Percentiles rank a stretch among this genome's conserved stretches.
Evolutionary conservation across 2,113 vertebrate species (phyloP).

Genomic region (Ophthalmolycus amberensis): DNA sequence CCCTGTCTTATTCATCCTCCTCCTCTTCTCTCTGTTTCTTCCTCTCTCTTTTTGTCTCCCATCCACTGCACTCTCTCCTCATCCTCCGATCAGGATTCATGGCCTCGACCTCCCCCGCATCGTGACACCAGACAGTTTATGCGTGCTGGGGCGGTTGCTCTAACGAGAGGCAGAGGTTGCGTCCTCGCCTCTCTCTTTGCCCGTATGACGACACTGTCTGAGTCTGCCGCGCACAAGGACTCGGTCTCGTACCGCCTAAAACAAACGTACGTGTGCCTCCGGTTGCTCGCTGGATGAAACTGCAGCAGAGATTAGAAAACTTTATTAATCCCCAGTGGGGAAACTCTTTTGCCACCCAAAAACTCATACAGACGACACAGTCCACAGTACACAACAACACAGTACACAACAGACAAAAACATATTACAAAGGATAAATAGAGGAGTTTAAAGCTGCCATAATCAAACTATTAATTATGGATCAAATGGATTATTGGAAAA

Average conservation of each 20-base stretch:
- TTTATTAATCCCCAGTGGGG: too few relatives aligned
- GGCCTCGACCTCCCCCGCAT: neutral
- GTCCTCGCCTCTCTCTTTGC: slow-evolving; percentile 10
- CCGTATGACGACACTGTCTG: slow-evolving; percentile 14
- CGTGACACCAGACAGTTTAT: slow-evolving; percentile 42
- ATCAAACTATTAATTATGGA: neutral
- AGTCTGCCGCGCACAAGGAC: slow-evolving; percentile 36
- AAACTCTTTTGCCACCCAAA: too few relatives aligned
- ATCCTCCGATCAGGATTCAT: slow-evolving; percentile 18
- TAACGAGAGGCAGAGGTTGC: neutral
- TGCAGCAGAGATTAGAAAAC: neutral
- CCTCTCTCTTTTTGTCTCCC: neutral
- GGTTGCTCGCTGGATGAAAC: neutral
- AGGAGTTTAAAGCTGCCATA: neutral
- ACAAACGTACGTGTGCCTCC: slow-evolving; percentile 1
- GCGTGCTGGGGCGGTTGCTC: slow-evolving; percentile 2
- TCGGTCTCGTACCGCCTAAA: neutral
- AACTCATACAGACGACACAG: too few relatives aligned
- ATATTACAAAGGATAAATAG: too few relatives aligned
- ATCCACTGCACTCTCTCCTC: neutral
- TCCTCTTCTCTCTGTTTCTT: neutral
- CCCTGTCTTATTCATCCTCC: neutral
- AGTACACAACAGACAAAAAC: too few relatives aligned
- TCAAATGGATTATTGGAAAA: neutral
- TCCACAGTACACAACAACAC: too few relatives aligned